Percentiles rank a stretch among this genome's conserved stretches.
Evolutionary conservation across 2,797 vertebrate species (phyloP).

Genomic region (Megalops cyprinoides): DNA sequence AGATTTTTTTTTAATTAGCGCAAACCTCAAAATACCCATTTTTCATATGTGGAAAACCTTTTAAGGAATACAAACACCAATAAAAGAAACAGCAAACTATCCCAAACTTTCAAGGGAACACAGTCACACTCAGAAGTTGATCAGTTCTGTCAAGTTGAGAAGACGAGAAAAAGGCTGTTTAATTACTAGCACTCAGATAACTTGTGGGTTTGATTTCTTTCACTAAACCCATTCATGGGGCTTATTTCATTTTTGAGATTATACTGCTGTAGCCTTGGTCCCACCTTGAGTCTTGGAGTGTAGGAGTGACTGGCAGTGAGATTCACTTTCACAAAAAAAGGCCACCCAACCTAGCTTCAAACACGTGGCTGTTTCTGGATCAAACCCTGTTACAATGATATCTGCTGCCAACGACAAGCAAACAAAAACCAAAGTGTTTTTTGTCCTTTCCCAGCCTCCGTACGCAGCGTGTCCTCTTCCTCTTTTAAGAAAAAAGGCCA

Average conservation of each 20-base stretch:
- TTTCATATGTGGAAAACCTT: constrained; percentile 28
- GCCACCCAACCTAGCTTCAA: neutral
- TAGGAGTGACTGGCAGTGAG: neutral
- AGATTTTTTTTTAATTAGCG: neutral
- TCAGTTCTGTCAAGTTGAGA: constrained; percentile 23
- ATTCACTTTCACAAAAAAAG: neutral
- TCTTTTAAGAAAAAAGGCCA: constrained; percentile 64
- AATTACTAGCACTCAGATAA: neutral
- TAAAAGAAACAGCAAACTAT: neutral
- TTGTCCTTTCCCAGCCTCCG: neutral
- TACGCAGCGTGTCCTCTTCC: neutral
- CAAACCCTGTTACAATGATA: constrained; percentile 13
- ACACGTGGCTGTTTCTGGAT: neutral
- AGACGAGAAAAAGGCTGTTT: neutral
- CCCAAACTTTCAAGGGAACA: constrained; percentile 12
- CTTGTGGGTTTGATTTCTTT: no score
- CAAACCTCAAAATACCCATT: neutral
- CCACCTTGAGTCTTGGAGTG: neutral
- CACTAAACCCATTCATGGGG: neutral
- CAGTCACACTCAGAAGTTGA: neutral
- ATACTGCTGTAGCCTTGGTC: neutral
- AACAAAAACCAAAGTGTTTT: constrained; percentile 9
- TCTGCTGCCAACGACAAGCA: neutral
- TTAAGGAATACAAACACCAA: constrained; percentile 17
- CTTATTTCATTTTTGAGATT: neutral